Base-by-base conservation (phyloP, 2,888 invertebrate genomes). In the Pollenia amentaria region DNA sequence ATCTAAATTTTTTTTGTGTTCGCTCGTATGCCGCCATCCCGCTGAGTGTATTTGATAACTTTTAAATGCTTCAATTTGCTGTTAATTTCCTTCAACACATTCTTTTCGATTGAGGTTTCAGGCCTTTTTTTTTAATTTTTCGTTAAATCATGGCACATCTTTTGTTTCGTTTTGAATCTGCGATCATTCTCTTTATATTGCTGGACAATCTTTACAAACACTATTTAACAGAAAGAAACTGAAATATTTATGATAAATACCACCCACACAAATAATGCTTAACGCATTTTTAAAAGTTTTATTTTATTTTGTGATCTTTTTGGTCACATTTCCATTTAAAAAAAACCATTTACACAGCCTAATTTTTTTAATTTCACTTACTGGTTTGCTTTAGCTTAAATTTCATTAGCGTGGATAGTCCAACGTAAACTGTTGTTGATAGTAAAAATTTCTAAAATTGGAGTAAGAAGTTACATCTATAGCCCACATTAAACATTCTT, bases 21-120 rank as follows among this genome's bases (percentile, higher is more conserved):
- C n/a, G 87, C 87, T 88, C 84, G 88, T 85, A 88, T 81, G 62
- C 69, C 84, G 89, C 84, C 76, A 69, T 87, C 89, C 84, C 89
- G 89, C 88, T 88, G 89, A 48, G 88, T 73, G 67, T 73, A 81
- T 85, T 64, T 85, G 73, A 77, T 76, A 80, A 80, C 42, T 70
- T 72, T 79, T 76, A 72, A 76, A 85, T 76, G 70, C 76, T 85
- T 80, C 80, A 80, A 85, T 77, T 76, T 85, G 85, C 44, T 70
- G 70, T 75, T 84, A 75, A 84, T 76, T 84, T 80, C 79, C 76
- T 80, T 85, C 80, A 80, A 80, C 84, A 80, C 70, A 76, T 80
- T 78, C 16, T 44, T 51, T 29, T 70, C 42, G 10, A 11, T 3
- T 46, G 10, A 73, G 21, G 38, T 29, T 55, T 8, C 40, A 16